phyloP scores from a whole-genome alignment of 2,113 vertebrate species.

The Camelus bactrianus region DNA sequence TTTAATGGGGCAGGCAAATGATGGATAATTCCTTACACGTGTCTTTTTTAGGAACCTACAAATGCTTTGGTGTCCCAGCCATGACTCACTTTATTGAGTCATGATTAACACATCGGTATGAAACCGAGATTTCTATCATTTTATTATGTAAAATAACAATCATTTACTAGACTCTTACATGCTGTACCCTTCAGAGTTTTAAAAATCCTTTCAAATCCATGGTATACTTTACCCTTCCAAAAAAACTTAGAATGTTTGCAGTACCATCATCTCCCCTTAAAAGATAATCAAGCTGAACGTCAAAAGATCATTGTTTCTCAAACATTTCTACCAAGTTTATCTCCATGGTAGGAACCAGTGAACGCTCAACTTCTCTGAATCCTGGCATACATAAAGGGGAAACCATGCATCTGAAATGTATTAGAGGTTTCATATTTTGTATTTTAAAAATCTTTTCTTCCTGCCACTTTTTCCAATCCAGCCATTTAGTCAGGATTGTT shows the following conservation, averaged over 20 bases:
- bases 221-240: not conserved
- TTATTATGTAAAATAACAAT: not conserved
- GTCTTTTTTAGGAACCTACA: not conserved
- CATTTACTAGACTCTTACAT: not conserved
- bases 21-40: not conserved
- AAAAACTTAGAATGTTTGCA: not conserved
- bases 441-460: not conserved
- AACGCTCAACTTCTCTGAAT: not conserved
- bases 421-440: not conserved
- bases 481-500: not conserved
- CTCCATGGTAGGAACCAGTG: not conserved
- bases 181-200: not conserved
- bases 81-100: not conserved
- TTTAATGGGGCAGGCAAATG: not conserved
- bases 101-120: not conserved
- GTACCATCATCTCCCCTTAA: not conserved
- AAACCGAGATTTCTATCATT: not conserved
- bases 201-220: slow-evolving; percentile 29
- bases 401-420: not conserved
- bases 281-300: not conserved
- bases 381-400: not conserved
- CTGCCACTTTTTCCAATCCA: not conserved
- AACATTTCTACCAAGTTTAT: not conserved
- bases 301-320: not conserved
- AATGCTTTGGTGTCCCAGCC: not conserved